phyloP scores from a whole-genome alignment of 2,113 vertebrate species.

The Hemiscyllium ocellatum region DNA sequence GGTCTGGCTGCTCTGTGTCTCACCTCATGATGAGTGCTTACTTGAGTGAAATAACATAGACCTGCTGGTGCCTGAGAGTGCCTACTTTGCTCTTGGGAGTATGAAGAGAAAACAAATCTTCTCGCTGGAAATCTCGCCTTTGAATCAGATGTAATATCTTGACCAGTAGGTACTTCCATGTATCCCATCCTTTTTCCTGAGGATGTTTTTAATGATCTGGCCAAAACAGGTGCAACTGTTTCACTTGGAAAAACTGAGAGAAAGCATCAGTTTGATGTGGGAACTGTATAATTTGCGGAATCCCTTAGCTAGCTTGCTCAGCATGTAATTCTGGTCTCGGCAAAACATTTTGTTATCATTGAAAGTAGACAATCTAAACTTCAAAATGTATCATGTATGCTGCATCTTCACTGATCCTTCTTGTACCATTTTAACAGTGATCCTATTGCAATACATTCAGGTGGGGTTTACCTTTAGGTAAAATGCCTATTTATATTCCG shows the following conservation, averaged over 20 bases:
- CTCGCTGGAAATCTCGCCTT: not conserved
- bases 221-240: not conserved
- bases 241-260: not conserved
- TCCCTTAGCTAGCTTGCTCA: not conserved
- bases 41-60: not conserved
- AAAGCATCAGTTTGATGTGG: not conserved
- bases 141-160: not conserved
- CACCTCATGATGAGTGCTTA: not conserved
- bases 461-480: not conserved
- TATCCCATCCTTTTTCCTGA: not conserved
- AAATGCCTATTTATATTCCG: not conserved
- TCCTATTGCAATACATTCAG: not conserved
- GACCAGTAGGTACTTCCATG: conserved; percentile 13
- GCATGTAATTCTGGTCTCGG: not conserved
- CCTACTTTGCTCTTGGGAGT: not conserved
- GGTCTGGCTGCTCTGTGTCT: not conserved
- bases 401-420: not conserved
- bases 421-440: not conserved
- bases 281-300: not conserved
- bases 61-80: not conserved
- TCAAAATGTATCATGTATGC: not conserved
- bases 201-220: not conserved
- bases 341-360: not conserved
- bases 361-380: not conserved
- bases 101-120: not conserved